phyloP scores from a whole-genome alignment of 2,797 vertebrate species.

The Lagorchestes hirsutus region DNA sequence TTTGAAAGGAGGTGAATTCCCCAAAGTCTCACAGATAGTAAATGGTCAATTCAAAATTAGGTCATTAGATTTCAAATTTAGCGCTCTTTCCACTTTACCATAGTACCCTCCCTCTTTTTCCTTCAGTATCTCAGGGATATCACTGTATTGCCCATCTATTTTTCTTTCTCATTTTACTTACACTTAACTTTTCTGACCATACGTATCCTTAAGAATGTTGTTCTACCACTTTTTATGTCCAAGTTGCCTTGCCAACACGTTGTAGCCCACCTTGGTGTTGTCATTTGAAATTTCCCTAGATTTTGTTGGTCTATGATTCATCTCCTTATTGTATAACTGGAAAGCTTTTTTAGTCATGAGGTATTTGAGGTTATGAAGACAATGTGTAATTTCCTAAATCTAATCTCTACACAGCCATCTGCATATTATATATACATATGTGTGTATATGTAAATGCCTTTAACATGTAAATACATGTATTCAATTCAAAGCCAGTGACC shows the following conservation, averaged over 20 bases:
- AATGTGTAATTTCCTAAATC: background rate
- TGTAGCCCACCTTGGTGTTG: background rate
- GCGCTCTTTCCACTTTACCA: background rate
- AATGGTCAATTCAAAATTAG: background rate
- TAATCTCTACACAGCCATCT: background rate
- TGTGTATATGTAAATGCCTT: background rate
- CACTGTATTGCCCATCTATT: background rate
- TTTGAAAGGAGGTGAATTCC: background rate
- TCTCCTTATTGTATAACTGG: background rate
- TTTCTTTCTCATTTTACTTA: background rate
- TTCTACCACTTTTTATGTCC: background rate
- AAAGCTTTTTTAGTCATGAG: background rate
- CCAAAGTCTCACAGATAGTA: background rate
- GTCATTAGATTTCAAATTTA: background rate
- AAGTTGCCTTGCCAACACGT: background rate
- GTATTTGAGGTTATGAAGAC: background rate
- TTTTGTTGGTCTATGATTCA: background rate
- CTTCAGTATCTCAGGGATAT: background rate
- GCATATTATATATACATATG: background rate
- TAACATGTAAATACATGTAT: conserved; percentile 27
- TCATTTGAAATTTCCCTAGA: background rate
- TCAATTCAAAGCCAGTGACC: background rate
- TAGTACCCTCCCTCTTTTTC: background rate
- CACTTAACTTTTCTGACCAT: background rate
- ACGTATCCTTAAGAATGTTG: background rate